These are phyloP conservation scores for Athetis lepigone DNA, from an alignment of 2,888 invertebrate genomes.

Conservation along the genomic window DNA sequence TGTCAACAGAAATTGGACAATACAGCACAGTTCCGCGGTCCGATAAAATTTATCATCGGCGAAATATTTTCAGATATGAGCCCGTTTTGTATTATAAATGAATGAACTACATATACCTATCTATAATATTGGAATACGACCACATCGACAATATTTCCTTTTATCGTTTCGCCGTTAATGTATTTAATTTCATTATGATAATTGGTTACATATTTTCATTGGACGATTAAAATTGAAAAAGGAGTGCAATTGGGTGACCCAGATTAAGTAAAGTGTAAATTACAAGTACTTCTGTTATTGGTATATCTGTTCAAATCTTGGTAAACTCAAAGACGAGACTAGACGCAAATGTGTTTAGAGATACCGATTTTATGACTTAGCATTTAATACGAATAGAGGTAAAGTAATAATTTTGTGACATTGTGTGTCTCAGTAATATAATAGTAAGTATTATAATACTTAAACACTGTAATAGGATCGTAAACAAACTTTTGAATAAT, in stretches of 20 bases:
- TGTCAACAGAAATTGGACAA: constrained; percentile 56
- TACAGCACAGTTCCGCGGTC: constrained; percentile 9
- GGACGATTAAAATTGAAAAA: constrained; percentile 25
- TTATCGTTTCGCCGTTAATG: constrained; percentile 29
- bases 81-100: constrained; percentile 29
- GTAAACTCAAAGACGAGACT: not conserved
- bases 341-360: not conserved
- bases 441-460: too few species aligned
- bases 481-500: too few species aligned
- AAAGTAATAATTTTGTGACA: not conserved
- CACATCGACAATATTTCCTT: constrained; percentile 26
- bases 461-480: too few species aligned
- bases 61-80: constrained; percentile 33
- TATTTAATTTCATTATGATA: constrained; percentile 37
- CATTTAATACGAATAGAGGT: not conserved
- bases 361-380: not conserved
- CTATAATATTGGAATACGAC: constrained; percentile 24
- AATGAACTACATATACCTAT: constrained; percentile 29
- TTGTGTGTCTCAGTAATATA: too few species aligned
- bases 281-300: constrained; percentile 24
- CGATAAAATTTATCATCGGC: constrained; percentile 40
- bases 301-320: constrained; percentile 21
- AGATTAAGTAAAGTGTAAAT: constrained; percentile 28
- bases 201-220: constrained; percentile 21
- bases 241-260: constrained; percentile 19